These are phyloP conservation scores for Myocastor coypus DNA, from an alignment of 2,113 vertebrate genomes.

Conservation along the genomic window DNA sequence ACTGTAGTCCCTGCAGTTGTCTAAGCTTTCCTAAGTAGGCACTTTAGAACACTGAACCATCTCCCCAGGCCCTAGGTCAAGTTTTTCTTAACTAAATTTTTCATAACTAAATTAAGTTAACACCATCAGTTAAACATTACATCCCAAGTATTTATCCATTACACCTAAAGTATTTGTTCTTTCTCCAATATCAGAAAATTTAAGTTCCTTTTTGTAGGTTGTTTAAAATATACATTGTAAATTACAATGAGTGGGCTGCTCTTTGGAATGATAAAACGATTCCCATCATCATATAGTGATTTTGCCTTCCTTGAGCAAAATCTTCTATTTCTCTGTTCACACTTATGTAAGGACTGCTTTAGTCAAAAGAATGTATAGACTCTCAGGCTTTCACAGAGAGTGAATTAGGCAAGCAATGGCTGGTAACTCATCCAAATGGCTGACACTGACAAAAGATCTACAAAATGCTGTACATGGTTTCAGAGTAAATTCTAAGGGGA, in stretches of 20 bases:
- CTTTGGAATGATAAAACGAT: not conserved
- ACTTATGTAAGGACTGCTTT: too few species aligned
- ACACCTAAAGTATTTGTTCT: not conserved
- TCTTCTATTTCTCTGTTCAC: not conserved
- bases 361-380: too few species aligned
- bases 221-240: not conserved
- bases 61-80: too few species aligned
- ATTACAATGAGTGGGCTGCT: not conserved
- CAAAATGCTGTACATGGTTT: too few species aligned
- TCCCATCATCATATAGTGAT: accelerated
- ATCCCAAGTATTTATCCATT: not conserved
- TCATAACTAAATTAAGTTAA: not conserved
- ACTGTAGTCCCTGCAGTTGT: too few species aligned
- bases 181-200: not conserved
- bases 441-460: too few species aligned
- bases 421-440: too few species aligned
- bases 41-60: too few species aligned
- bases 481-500: too few species aligned
- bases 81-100: not conserved
- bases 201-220: not conserved
- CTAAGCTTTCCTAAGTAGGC: too few species aligned
- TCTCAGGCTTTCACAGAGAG: too few species aligned
- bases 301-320: not conserved
- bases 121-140: not conserved
- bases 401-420: too few species aligned